phyloP scores from a whole-genome alignment of 2,113 vertebrate genomes.

The Gymnobelideus leadbeateri region DNA sequence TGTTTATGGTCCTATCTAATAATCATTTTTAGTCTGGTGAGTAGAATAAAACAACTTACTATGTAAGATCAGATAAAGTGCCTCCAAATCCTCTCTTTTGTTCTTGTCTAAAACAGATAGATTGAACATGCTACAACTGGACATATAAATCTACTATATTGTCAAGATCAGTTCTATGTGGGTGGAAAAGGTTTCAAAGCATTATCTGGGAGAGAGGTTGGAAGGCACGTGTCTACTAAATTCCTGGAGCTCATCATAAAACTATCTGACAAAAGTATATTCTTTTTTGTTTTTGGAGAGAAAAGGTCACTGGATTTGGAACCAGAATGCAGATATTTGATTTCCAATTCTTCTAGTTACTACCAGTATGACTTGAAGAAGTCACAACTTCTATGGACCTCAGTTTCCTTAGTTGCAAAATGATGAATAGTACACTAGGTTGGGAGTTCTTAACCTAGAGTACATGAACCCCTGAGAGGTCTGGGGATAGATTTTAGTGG shows the following conservation, averaged over 20 bases:
- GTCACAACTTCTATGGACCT: not conserved
- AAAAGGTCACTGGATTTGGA: not conserved
- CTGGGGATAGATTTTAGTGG: not conserved
- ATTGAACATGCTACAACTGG: not conserved
- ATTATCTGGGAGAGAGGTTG: not conserved
- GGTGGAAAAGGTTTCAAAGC: constrained; percentile 14
- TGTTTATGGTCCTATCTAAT: not conserved
- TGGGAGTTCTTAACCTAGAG: not conserved
- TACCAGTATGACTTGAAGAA: not conserved
- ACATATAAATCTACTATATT: constrained; percentile 4
- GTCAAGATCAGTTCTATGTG: not conserved
- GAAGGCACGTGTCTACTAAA: not conserved
- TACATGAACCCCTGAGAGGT: not conserved
- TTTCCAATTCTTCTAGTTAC: not conserved
- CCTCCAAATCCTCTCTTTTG: not conserved
- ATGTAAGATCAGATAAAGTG: not conserved
- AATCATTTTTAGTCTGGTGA: not conserved
- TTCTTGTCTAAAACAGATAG: not conserved
- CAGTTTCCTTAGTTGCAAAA: not conserved
- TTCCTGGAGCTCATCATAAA: not conserved
- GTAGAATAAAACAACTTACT: not conserved
- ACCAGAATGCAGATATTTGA: not conserved
- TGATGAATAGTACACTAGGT: not conserved
- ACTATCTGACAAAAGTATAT: not conserved
- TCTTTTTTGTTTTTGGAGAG: not conserved